Conservation (phyloP, 2,888 invertebrate genomes). For the Phanerotoma sp. region DNA sequence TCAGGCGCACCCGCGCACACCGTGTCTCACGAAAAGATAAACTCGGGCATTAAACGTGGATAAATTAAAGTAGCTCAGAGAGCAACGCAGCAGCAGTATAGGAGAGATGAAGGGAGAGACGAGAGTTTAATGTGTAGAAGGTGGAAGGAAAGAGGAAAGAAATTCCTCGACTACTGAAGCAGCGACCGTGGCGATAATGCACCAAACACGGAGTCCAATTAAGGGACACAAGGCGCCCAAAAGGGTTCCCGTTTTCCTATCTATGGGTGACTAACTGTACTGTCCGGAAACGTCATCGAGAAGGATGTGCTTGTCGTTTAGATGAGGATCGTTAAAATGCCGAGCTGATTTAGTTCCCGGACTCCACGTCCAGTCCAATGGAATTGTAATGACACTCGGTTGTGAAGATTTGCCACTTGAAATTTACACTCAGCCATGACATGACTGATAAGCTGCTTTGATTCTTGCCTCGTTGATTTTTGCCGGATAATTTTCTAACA, state of each 20-base stretch:
- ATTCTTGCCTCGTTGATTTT: neutral
- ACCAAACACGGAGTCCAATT: constrained; percentile 53
- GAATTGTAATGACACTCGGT: constrained; percentile 10
- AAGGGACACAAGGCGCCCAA: constrained; percentile 45
- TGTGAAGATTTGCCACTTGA: constrained; percentile 21
- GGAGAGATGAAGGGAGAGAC: neutral
- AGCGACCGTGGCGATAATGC: constrained; percentile 48
- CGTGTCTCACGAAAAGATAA: constrained; percentile 41
- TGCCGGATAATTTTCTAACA: constrained; percentile 4
- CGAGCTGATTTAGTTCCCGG: constrained; percentile 35
- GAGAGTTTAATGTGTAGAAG: neutral
- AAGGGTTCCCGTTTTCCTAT: constrained; percentile 19
- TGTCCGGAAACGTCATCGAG: constrained; percentile 47
- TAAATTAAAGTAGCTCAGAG: constrained; percentile 2
- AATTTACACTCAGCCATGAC: constrained; percentile 18
- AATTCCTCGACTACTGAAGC: constrained; percentile 43
- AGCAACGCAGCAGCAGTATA: neutral
- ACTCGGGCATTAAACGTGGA: constrained; percentile 28
- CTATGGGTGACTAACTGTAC: constrained; percentile 20
- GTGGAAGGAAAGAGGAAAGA: constrained; percentile 20
- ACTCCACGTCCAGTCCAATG: constrained; percentile 3
- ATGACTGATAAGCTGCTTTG: constrained; percentile 9
- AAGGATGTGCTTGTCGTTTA: constrained; percentile 48
- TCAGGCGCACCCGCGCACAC: constrained; percentile 49
- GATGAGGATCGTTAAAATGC: constrained; percentile 54